Percentiles rank a stretch among this genome's conserved stretches.
These are phyloP conservation scores for Colistium nudipinnis DNA, from an alignment of 2,113 vertebrate species.

Conservation along the genomic window DNA sequence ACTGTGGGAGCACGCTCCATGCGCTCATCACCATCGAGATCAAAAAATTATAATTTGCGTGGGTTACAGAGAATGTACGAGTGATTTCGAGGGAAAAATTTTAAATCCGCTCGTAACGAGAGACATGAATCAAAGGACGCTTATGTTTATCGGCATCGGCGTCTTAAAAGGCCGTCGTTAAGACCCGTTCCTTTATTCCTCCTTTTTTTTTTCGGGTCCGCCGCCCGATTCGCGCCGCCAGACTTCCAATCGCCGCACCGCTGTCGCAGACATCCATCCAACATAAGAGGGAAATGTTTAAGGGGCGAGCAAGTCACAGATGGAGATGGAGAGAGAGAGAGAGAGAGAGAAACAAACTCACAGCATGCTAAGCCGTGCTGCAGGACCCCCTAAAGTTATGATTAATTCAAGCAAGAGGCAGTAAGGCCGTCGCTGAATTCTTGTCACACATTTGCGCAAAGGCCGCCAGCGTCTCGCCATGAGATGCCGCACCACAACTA, in stretches of 20 bases:
- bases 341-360: constrained; percentile 11
- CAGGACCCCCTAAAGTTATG: constrained; percentile 17
- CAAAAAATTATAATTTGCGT: no score
- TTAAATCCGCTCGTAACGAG: constrained; percentile 6
- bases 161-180: neutral
- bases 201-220: constrained; percentile 20
- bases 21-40: neutral
- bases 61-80: no score
- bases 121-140: neutral
- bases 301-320: constrained; percentile 28
- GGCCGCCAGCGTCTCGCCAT: neutral
- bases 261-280: constrained; percentile 12
- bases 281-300: constrained; percentile 20
- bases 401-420: constrained; percentile 29
- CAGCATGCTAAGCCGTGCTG: constrained; percentile 14
- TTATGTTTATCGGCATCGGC: neutral
- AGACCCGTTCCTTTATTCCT: constrained; percentile 22
- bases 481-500: neutral
- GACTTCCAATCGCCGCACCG: neutral
- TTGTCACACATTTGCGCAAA: constrained; percentile 5
- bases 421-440: constrained; percentile 18
- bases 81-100: neutral
- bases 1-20: neutral
- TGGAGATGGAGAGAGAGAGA: no score
- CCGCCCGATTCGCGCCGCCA: constrained; percentile 17